These are phyloP conservation scores for Amblyopsis hoosieri DNA, from an alignment of 2,797 vertebrate species.

Conservation along the genomic window DNA sequence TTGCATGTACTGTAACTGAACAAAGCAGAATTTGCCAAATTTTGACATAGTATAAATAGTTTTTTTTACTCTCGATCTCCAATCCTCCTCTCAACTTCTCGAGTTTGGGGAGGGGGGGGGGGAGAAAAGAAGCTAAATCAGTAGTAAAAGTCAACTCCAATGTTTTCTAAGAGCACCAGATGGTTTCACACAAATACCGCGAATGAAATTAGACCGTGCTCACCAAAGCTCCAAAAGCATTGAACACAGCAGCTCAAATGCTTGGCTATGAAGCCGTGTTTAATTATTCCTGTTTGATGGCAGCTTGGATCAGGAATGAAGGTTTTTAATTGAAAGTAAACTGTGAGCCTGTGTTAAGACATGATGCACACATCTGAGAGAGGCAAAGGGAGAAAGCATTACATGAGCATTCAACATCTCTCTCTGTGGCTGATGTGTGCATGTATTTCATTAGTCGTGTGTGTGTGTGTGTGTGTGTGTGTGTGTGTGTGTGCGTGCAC, in stretches of 20 bases:
- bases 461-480: no score
- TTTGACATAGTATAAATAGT: no score
- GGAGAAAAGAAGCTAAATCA: neutral
- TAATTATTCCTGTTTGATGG: slow-evolving; percentile 28
- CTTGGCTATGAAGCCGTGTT: slow-evolving; percentile 9
- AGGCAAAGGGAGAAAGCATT: neutral
- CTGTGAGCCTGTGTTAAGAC: slow-evolving; percentile 5
- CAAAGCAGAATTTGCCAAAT: no score
- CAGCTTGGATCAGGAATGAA: slow-evolving; percentile 15
- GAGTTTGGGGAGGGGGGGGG: no score
- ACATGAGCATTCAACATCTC: no score
- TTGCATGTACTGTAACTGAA: no score
- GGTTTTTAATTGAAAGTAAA: slow-evolving; percentile 40
- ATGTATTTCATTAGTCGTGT: neutral
- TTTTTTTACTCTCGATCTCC: no score
- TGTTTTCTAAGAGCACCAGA: neutral
- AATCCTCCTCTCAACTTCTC: no score
- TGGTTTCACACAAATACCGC: neutral
- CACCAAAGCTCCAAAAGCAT: slow-evolving; percentile 5
- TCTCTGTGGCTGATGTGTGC: no score
- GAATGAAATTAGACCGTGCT: neutral
- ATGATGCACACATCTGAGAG: neutral
- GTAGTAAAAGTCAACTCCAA: neutral
- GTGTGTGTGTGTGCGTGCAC: no score
- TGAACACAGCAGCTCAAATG: slow-evolving; percentile 10